Conservation (phyloP, 2,113 vertebrate genomes). For the Apodemus sylvaticus region DNA sequence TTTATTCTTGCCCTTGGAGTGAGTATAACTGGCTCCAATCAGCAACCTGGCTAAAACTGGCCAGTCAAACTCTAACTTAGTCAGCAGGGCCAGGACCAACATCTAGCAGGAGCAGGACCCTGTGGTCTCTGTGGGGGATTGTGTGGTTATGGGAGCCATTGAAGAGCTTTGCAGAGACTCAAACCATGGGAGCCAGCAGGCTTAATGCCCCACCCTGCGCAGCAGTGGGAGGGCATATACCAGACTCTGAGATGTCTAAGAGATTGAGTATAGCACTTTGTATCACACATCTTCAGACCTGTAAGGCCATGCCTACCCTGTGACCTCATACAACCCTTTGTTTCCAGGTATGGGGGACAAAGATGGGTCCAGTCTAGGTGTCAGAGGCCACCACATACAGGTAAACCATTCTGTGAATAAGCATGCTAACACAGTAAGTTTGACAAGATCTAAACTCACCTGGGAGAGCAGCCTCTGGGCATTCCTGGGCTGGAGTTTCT, state of each 20-base stretch:
- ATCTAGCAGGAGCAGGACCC: neutral
- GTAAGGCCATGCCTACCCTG: neutral
- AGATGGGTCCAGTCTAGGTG: neutral
- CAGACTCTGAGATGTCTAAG: neutral
- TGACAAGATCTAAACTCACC: neutral
- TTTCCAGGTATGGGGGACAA: no score
- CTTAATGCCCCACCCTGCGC: no score
- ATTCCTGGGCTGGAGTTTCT: neutral
- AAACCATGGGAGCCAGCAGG: neutral
- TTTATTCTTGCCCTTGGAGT: conserved; percentile 41
- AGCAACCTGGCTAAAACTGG: neutral
- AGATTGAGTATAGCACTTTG: neutral
- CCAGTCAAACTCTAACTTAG: neutral
- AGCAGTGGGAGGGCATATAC: accelerated
- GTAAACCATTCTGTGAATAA: neutral
- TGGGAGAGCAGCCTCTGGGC: neutral
- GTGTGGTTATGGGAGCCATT: no score
- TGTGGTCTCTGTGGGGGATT: neutral
- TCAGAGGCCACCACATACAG: neutral
- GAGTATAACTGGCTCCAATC: neutral
- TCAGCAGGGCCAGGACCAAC: neutral
- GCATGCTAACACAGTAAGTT: neutral
- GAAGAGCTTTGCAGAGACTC: neutral
- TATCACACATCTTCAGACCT: neutral
- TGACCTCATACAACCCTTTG: neutral